Conservation (phyloP, 1,140 invertebrate genomes). For the Lepidurus arcticus region DNA sequence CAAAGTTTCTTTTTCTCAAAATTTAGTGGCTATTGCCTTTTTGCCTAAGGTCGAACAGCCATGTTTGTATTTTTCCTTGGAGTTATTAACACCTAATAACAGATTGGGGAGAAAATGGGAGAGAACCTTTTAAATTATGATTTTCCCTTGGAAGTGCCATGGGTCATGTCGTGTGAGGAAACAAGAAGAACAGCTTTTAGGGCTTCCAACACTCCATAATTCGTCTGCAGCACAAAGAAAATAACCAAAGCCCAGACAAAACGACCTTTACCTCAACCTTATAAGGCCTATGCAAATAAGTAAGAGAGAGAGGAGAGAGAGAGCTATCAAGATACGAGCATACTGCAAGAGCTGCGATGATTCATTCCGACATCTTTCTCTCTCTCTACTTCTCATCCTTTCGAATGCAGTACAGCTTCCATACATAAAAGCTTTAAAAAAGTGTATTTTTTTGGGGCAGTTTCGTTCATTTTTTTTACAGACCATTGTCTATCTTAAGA, state of each 20-base stretch:
- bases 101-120: background rate
- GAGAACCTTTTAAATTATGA: background rate
- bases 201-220: conserved; percentile 15
- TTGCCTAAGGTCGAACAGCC: no score
- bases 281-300: conserved; percentile 22
- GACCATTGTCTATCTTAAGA: background rate
- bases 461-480: background rate
- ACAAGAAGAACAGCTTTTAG: background rate
- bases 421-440: background rate
- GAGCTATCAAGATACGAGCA: background rate
- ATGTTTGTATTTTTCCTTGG: background rate
- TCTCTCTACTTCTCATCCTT: background rate
- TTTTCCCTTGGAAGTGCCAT: background rate
- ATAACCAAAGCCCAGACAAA: background rate
- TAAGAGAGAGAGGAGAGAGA: background rate
- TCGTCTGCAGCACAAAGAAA: background rate
- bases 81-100: conserved; percentile 22
- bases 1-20: no score
- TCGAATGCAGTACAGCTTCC: background rate
- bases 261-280: conserved; percentile 8
- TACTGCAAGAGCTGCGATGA: background rate
- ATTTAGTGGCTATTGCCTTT: no score
- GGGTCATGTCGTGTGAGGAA: background rate
- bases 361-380: background rate
- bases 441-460: background rate